phyloP scores from a whole-genome alignment of 1,140 invertebrate species.

The Apis laboriosa region DNA sequence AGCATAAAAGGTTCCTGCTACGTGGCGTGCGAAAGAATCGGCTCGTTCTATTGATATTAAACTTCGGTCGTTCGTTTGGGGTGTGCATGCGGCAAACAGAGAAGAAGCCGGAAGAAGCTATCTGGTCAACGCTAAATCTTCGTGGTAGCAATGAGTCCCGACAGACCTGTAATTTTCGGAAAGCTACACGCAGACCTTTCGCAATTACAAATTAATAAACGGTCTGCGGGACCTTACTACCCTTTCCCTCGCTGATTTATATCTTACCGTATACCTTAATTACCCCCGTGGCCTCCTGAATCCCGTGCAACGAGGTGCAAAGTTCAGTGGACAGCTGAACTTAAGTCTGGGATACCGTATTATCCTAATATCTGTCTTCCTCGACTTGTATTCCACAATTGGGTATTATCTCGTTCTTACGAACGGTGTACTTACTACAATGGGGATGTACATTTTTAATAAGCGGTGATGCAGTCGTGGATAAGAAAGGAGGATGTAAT shows the following conservation, averaged over 20 bases:
- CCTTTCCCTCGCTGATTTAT: slow-evolving; percentile 66
- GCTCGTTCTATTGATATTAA: slow-evolving; percentile 30
- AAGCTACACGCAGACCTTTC: slow-evolving; percentile 59
- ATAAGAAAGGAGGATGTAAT: no score
- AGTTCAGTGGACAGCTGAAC: slow-evolving; percentile 43
- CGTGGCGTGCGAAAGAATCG: slow-evolving; percentile 48
- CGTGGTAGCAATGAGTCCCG: slow-evolving; percentile 57
- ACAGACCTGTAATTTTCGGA: slow-evolving; percentile 68
- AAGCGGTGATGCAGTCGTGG: no score
- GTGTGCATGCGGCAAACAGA: background rate
- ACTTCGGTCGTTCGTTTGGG: background rate
- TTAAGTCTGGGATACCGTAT: background rate
- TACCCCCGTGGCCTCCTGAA: slow-evolving; percentile 48
- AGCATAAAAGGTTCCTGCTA: slow-evolving; percentile 39
- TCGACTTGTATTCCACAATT: background rate
- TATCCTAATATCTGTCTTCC: background rate
- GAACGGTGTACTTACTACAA: background rate
- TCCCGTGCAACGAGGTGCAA: slow-evolving; percentile 22
- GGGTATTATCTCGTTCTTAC: background rate
- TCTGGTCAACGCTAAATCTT: slow-evolving; percentile 65
- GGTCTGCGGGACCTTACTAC: slow-evolving; percentile 57
- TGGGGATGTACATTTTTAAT: no score
- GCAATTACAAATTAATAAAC: slow-evolving; percentile 74
- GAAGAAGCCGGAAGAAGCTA: slow-evolving; percentile 58
- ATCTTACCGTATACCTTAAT: slow-evolving; percentile 63